These are phyloP conservation scores for Muscicapa adusta DNA, from an alignment of 2,113 vertebrate species.

Conservation along the genomic window DNA sequence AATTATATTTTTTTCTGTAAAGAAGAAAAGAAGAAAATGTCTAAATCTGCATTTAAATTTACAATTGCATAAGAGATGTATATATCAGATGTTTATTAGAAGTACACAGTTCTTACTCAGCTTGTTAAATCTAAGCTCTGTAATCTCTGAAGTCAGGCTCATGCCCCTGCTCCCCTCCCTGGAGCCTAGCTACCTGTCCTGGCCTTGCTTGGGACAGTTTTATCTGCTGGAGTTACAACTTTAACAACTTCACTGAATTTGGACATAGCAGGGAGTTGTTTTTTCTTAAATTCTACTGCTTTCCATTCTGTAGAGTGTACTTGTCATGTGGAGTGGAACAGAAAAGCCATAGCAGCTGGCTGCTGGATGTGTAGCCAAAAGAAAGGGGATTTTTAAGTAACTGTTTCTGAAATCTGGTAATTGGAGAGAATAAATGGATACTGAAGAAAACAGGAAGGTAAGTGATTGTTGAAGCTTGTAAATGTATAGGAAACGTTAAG, in stretches of 20 bases:
- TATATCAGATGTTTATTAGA: background rate
- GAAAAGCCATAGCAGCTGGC: background rate
- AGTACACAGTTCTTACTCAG: background rate
- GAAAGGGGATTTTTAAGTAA: background rate
- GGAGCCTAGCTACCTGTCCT: background rate
- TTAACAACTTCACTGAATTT: background rate
- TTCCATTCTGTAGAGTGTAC: background rate
- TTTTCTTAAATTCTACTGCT: background rate
- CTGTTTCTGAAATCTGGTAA: background rate
- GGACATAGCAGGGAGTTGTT: background rate
- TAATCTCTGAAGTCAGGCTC: background rate
- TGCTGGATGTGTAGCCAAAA: background rate
- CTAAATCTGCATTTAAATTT: background rate
- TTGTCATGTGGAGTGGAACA: background rate
- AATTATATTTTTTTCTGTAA: background rate
- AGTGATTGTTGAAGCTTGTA: background rate
- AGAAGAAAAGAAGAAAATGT: background rate
- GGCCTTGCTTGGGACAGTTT: background rate
- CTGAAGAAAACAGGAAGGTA: background rate
- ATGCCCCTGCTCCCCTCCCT: background rate
- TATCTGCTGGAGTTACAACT: background rate
- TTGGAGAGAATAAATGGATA: background rate
- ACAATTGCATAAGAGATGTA: background rate
- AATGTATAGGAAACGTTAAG: background rate
- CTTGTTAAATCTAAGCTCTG: background rate